Evolutionary conservation across 2,113 vertebrate genomes (phyloP), one percentile per base, ranked within the genome.

Genomic region (Pomatostomus ruficeps): DNA sequence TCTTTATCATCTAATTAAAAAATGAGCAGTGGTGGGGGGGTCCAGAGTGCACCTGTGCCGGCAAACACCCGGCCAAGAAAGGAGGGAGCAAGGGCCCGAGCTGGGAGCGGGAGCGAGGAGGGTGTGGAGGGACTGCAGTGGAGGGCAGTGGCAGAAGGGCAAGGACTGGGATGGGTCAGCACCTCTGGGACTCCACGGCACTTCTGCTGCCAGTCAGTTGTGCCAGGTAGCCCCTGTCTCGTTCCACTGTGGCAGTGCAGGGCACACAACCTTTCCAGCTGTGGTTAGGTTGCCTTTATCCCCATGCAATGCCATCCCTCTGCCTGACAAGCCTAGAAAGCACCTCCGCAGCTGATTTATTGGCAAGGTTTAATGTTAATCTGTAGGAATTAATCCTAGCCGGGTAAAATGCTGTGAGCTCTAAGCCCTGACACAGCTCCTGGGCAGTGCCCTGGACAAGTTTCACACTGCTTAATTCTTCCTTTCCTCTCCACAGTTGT

Each of bases 1-100:
- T 97, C 95, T 97, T 97, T 96, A 95, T 97, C 54, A 0, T 61
- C 83, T 97, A 96, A 97, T 97, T 97, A 96, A 97, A 96, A 95
- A 74, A 78, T 59, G 73, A 75, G 59, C 74, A 73, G 81, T 0
- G 2, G 31, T 10, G 80, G 48, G 72, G 61, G 54, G 82, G 59
- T 42, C 36, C 0, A 1, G 38, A 0, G 61, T 8, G 43, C 97
- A 97, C 97, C 96, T 97, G 97, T 18, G 17, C 65, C 0, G 8
- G 49, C 57, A 79, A 91, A 80, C 81, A 62, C 46, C 40, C 35
- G 1, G 89, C 92, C 93, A 91, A 82, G 61, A 72, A 61, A 52
- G 61, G 74, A n/a, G 77, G 72, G 55, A 70, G 79, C 0, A 1
- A 72, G 82, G 29, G 36, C 61, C 36, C 0, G 9, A 76, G 40